Evolutionary conservation across 1,140 invertebrate genomes (phyloP).

Genomic region (Saccostrea echinata): DNA sequence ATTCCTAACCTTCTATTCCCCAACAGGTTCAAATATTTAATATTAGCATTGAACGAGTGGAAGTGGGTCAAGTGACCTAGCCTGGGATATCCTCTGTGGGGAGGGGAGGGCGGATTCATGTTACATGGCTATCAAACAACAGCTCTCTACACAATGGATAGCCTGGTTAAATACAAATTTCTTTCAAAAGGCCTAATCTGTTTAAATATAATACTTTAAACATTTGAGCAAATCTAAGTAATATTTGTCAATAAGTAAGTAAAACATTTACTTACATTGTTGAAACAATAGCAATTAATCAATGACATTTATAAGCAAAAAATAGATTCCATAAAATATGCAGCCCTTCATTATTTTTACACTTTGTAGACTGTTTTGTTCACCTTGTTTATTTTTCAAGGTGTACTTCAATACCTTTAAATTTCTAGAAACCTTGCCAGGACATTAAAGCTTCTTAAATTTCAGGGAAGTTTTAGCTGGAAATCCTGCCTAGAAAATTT

Average conservation of each 20-base stretch:
- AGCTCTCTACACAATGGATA: too few relatives aligned
- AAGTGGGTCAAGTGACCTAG: too few relatives aligned
- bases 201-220: too few relatives aligned
- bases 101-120: too few relatives aligned
- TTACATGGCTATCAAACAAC: too few relatives aligned
- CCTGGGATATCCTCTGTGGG: too few relatives aligned
- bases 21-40: too few relatives aligned
- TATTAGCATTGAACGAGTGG: too few relatives aligned
- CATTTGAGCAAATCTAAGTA: neutral
- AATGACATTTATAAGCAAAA: neutral
- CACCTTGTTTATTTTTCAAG: slow-evolving; percentile 1
- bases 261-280: neutral
- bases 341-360: neutral
- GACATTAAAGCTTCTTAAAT: slow-evolving; percentile 29
- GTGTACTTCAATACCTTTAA: neutral
- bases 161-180: too few relatives aligned
- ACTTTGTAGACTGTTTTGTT: neutral
- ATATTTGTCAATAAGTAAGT: neutral
- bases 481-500: slow-evolving; percentile 31
- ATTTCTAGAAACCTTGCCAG: slow-evolving; percentile 23
- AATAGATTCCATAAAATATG: neutral
- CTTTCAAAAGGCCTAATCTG: too few relatives aligned
- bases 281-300: neutral
- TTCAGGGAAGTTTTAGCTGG: slow-evolving; percentile 26
- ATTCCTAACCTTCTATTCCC: too few relatives aligned